A percentile compares a stretch with the other conserved stretches of the same genome.
These are phyloP conservation scores for Aptenodytes patagonicus DNA, from an alignment of 2,113 vertebrate species.

Conservation along the genomic window DNA sequence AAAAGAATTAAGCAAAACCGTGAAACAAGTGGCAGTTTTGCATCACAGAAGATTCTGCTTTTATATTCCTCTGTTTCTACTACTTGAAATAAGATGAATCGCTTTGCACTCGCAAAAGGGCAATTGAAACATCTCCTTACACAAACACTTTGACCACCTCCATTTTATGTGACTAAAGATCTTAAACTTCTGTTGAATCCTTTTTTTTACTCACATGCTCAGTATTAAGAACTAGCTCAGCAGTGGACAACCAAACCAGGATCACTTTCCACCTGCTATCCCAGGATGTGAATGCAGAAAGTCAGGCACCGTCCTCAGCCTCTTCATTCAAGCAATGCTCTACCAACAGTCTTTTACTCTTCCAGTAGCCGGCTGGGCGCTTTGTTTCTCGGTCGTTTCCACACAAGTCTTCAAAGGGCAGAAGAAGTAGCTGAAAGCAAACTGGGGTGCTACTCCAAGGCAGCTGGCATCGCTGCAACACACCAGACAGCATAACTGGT, in stretches of 20 bases:
- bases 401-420: neutral
- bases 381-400: neutral
- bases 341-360: neutral
- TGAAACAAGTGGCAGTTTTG: neutral
- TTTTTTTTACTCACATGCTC: neutral
- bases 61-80: neutral
- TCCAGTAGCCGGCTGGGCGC: neutral
- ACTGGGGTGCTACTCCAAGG: neutral
- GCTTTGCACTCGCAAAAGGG: neutral
- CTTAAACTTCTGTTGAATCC: neutral
- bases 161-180: neutral
- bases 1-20: neutral
- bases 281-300: neutral
- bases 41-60: neutral
- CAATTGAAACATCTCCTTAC: neutral
- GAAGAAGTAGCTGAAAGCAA: neutral
- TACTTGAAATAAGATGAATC: neutral
- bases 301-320: neutral
- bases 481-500: neutral
- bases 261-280: neutral
- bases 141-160: neutral
- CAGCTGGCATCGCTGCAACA: rapidly evolving
- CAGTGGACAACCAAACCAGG: neutral
- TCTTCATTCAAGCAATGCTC: neutral
- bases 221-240: neutral